Conservation (phyloP, 1,140 invertebrate genomes). For the Orussus abietinus region DNA sequence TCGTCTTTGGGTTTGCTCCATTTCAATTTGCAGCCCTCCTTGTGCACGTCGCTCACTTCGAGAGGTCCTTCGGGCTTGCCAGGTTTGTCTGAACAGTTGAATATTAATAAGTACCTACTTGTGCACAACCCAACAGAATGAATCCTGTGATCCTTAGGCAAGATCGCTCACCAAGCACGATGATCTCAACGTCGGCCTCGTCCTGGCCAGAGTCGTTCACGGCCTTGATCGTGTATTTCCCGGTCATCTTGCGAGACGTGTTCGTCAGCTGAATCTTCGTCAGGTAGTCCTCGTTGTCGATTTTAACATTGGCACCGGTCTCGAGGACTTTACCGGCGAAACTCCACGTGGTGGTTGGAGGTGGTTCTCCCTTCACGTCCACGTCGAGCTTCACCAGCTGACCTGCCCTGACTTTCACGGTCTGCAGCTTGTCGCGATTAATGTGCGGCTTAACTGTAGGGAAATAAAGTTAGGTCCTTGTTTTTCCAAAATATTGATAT, state of each 20-base stretch:
- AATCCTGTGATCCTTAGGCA: conserved; percentile 2
- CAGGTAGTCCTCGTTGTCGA: conserved; percentile 92
- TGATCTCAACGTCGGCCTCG: conserved; percentile 91
- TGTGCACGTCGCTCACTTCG: conserved; percentile 88
- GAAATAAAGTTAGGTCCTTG: conserved; percentile 16
- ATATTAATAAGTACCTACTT: neutral
- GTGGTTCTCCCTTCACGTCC: conserved; percentile 92
- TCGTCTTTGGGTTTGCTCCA: conserved; percentile 96
- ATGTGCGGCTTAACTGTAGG: conserved; percentile 81
- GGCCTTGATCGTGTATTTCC: conserved; percentile 87
- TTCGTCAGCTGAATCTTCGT: conserved; percentile 81
- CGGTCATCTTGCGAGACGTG: conserved; percentile 77
- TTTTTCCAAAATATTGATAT: conserved; percentile 4
- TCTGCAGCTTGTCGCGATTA: conserved; percentile 86
- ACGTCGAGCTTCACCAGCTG: conserved; percentile 89
- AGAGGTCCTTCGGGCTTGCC: conserved; percentile 91
- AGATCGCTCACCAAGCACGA: conserved; percentile 69
- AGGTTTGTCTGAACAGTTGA: conserved; percentile 93
- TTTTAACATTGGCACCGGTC: conserved; percentile 62
- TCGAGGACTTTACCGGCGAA: conserved; percentile 68
- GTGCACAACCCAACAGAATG: neutral
- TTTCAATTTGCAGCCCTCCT: conserved; percentile 90
- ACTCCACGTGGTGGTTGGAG: conserved; percentile 88
- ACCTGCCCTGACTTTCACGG: conserved; percentile 85
- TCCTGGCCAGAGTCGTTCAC: conserved; percentile 91